Evolutionary conservation across 2,888 invertebrate genomes (phyloP).

Genomic region (Zeuzera pyrina): DNA sequence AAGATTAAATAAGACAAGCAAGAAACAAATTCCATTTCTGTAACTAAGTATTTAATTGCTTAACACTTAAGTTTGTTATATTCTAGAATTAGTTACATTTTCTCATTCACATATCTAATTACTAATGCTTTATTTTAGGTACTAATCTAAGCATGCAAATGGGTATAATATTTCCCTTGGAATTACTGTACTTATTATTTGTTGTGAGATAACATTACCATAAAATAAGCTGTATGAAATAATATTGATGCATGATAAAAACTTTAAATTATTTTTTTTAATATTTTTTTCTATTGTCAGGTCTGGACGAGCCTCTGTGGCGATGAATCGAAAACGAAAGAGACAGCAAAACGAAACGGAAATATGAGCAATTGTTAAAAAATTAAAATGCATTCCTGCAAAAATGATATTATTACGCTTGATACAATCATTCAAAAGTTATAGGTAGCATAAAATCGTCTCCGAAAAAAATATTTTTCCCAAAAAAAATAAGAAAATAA

Average conservation of each 20-base stretch:
- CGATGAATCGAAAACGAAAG: conserved; percentile 22
- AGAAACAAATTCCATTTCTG: no score
- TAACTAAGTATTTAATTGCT: no score
- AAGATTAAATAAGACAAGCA: no score
- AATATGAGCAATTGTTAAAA: background rate
- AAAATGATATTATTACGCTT: conserved; percentile 13
- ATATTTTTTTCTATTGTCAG: conserved; percentile 27
- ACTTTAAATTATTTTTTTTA: background rate
- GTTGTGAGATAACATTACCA: conserved; percentile 65
- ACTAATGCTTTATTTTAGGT: conserved; percentile 47
- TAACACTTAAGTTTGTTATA: background rate
- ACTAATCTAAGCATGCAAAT: conserved; percentile 30
- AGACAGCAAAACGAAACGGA: conserved; percentile 14
- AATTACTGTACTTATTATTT: conserved; percentile 52
- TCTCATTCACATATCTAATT: conserved; percentile 19
- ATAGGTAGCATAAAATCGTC: no score
- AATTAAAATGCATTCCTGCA: conserved; percentile 33
- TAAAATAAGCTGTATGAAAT: background rate
- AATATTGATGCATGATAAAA: background rate
- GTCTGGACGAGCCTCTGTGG: conserved; percentile 46
- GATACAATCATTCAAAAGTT: no score
- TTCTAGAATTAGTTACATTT: conserved; percentile 22
- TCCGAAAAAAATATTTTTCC: background rate
- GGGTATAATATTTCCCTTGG: conserved; percentile 19
- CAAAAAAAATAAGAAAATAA: background rate